These are phyloP conservation scores for Saguinus imperator DNA, from an alignment of 2,113 vertebrate species.

Conservation along the genomic window DNA sequence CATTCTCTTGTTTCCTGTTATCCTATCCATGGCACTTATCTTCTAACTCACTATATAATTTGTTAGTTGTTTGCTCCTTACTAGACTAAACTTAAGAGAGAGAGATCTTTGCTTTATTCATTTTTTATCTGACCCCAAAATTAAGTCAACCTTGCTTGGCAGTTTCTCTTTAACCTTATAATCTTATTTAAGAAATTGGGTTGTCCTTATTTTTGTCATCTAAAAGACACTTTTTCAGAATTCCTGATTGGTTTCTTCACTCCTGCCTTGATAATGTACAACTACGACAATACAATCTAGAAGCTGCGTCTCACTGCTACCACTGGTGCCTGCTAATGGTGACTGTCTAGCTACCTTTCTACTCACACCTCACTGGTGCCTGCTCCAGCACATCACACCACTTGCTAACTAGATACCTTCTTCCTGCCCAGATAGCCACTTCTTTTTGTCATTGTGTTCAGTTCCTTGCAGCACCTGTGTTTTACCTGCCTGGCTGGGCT, in stretches of 20 bases:
- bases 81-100: neutral
- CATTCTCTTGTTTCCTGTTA: neutral
- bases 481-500: neutral
- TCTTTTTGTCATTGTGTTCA: neutral
- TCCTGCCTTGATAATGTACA: neutral
- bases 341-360: neutral
- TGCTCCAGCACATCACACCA: neutral
- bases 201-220: neutral
- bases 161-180: conserved; percentile 18
- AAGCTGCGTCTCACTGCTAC: neutral
- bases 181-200: neutral
- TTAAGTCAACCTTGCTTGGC: neutral
- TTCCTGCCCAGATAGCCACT: neutral
- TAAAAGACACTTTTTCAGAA: conserved; percentile 25
- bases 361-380: neutral
- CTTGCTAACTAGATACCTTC: neutral
- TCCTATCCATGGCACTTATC: neutral
- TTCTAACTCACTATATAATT: neutral
- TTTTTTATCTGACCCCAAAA: conserved; percentile 14
- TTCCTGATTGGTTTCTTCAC: conserved; percentile 15
- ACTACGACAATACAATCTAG: neutral
- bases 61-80: neutral
- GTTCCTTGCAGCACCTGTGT: neutral
- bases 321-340: neutral
- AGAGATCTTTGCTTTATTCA: neutral